These are phyloP conservation scores for Trididemnum miniatum DNA, from an alignment of 23 tunicate species.

Conservation along the genomic window DNA sequence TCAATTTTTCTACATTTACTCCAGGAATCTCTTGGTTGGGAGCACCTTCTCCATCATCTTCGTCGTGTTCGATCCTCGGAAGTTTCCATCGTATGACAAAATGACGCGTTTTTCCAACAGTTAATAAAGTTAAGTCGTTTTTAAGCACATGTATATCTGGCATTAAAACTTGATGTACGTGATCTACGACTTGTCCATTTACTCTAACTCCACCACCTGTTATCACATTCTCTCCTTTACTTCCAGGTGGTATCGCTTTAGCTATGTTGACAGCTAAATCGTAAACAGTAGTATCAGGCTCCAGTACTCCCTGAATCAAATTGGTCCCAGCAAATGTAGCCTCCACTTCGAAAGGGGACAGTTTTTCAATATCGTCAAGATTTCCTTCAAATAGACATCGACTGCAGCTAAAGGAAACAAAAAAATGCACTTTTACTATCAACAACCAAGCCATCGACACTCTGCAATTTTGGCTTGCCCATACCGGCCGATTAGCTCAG, in stretches of 20 bases:
- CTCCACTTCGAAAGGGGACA: constrained; percentile 63
- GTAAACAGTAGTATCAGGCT: constrained; percentile 79
- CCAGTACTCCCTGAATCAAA: constrained; percentile 51
- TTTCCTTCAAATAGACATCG: constrained; percentile 50
- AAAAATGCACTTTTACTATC: no score
- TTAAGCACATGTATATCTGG: constrained; percentile 69
- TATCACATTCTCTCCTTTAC: constrained; percentile 50
- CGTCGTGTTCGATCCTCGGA: constrained; percentile 49
- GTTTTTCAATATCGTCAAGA: constrained; percentile 54
- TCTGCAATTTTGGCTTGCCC: no score
- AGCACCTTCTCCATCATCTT: constrained; percentile 12
- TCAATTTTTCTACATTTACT: constrained; percentile 3
- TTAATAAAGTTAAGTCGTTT: constrained; percentile 66
- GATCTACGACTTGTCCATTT: constrained; percentile 42
- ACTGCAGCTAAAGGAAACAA: constrained; percentile 52
- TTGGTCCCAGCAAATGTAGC: constrained; percentile 56
- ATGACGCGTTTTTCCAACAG: constrained; percentile 68
- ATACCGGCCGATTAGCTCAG: no score
- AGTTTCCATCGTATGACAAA: constrained; percentile 64
- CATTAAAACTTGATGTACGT: constrained; percentile 54
- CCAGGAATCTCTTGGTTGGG: constrained; percentile 26
- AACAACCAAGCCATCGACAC: no score
- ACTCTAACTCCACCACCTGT: constrained; percentile 55
- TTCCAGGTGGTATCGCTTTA: constrained; percentile 59
- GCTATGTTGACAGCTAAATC: constrained; percentile 46